phyloP scores from a whole-genome alignment of 2,888 invertebrate species.

The Synergus japonicus region DNA sequence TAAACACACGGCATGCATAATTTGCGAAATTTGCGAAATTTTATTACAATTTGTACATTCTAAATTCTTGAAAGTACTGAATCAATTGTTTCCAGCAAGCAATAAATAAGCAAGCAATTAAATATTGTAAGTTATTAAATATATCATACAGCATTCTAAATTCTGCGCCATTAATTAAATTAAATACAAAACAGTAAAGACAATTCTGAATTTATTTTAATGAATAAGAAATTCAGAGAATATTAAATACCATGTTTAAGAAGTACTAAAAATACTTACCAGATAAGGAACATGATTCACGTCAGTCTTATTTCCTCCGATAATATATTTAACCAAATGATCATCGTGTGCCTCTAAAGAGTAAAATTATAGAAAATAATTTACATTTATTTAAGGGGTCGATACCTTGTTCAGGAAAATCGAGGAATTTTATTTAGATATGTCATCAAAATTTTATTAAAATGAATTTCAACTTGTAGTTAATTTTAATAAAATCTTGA shows the following conservation, averaged over 20 bases:
- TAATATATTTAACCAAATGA: constrained; percentile 28
- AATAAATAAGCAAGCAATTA: background rate
- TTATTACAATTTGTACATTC: background rate
- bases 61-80: background rate
- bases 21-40: background rate
- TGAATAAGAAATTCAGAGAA: background rate
- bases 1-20: background rate
- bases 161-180: background rate
- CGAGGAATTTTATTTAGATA: too few relatives aligned
- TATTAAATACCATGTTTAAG: background rate
- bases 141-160: background rate
- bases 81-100: background rate
- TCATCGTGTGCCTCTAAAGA: background rate
- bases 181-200: background rate
- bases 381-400: background rate
- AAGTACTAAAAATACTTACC: constrained; percentile 15
- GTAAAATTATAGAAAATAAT: background rate
- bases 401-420: background rate
- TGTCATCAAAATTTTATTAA: too few relatives aligned
- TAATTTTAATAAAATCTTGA: too few relatives aligned
- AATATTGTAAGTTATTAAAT: background rate
- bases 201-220: background rate
- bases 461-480: too few relatives aligned
- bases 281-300: constrained; percentile 16
- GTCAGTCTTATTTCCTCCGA: constrained; percentile 14